phyloP scores from a whole-genome alignment of 1,140 invertebrate species.

The Thalassaphorura encarpata region DNA sequence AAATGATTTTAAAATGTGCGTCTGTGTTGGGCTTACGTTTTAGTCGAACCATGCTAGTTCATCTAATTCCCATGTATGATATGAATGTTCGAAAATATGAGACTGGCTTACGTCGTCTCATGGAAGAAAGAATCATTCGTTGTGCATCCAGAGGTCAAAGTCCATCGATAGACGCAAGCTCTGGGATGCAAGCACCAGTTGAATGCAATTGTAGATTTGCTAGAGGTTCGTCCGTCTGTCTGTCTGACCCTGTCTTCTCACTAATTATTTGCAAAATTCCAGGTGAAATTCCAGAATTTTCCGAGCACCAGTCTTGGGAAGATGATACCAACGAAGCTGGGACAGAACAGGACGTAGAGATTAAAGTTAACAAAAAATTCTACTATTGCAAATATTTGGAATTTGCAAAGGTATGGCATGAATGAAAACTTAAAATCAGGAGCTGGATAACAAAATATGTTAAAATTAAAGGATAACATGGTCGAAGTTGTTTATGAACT shows the following conservation, averaged over 20 bases:
- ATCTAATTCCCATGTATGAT: slow-evolving; percentile 9
- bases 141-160: slow-evolving; percentile 19
- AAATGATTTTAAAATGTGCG: slow-evolving; percentile 49
- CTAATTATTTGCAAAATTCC: no score
- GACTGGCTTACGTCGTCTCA: slow-evolving; percentile 6
- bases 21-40: slow-evolving; percentile 49
- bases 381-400: slow-evolving; percentile 25
- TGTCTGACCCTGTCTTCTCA: no score
- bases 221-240: no score
- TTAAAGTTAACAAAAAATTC: background rate
- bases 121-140: slow-evolving; percentile 17
- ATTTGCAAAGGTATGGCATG: slow-evolving; percentile 13
- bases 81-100: slow-evolving; percentile 17
- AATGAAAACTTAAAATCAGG: no score
- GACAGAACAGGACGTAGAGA: no score
- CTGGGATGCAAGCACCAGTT: no score
- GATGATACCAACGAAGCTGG: background rate
- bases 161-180: no score
- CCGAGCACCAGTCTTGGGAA: no score
- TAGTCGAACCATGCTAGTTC: slow-evolving; percentile 43
- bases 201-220: no score
- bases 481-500: slow-evolving; percentile 26
- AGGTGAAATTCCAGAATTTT: no score
- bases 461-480: slow-evolving; percentile 17
- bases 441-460: no score